Evolutionary conservation across 2,113 vertebrate species (phyloP).

Genomic region (Phrynosoma blainvillii): DNA sequence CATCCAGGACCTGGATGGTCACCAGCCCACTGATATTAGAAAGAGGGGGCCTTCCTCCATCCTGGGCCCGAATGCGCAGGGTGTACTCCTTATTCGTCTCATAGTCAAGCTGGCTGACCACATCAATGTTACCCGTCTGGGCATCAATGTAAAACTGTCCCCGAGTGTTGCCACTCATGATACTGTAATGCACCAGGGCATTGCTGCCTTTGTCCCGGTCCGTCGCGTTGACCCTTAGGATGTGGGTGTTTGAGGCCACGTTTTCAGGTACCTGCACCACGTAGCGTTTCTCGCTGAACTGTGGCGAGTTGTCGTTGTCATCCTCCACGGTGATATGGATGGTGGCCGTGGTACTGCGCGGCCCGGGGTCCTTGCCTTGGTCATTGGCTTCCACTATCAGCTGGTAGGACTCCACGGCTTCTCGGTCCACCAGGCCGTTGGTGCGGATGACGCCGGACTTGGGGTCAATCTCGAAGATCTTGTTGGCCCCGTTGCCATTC

Average conservation of each 20-base stretch:
- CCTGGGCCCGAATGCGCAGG: conserved; percentile 89
- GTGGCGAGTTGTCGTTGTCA: conserved; percentile 93
- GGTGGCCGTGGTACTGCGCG: conserved; percentile 88
- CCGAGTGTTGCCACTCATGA: conserved; percentile 93
- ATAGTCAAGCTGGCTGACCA: conserved; percentile 91
- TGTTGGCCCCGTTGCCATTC: conserved; percentile 76
- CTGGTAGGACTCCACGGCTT: conserved; percentile 86
- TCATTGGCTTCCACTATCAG: conserved; percentile 90
- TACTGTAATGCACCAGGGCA: conserved; percentile 93
- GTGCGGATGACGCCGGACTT: conserved; percentile 93
- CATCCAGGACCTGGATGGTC: conserved; percentile 90
- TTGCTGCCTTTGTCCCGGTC: conserved; percentile 92
- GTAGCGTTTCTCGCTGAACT: conserved; percentile 94
- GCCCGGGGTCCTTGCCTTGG: conserved; percentile 88
- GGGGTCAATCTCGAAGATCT: conserved; percentile 91
- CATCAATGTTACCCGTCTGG: conserved; percentile 89
- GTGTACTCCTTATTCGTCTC: conserved; percentile 93
- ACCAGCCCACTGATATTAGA: conserved; percentile 94
- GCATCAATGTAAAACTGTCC: conserved; percentile 97
- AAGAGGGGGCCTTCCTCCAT: conserved; percentile 90
- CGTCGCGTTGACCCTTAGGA: conserved; percentile 88
- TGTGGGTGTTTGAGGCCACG: conserved; percentile 79
- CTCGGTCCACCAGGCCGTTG: conserved; percentile 88
- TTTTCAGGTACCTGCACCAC: conserved; percentile 90
- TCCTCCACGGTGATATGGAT: conserved; percentile 91